Base-by-base conservation (phyloP, 2,113 vertebrate species). In the Macrotus californicus region DNA sequence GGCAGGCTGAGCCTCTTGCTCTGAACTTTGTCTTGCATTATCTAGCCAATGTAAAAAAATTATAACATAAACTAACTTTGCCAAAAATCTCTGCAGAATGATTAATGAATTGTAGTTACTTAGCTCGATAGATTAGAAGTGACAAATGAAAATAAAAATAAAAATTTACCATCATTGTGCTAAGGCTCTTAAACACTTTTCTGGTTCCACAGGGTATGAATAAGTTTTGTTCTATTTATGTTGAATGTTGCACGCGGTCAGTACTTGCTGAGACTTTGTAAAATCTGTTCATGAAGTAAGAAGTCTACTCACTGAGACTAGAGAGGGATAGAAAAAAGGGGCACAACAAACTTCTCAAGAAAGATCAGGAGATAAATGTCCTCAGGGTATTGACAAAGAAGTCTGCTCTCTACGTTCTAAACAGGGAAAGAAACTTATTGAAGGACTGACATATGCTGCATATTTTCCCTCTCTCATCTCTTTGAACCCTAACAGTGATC, bases 11-110 rank as follows among this genome's bases (percentile, higher is more conserved):
- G 3, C 0, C 1, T 14, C 26, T 46, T 67, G n/a, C 13, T 61
- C 34, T 54, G 52, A 94, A 76, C 2, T 46, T 87, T 46, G 46
- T 59, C 24, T 81, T 66, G 14, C 9, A 92, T 75, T 90, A 77
- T 83, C 54, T 76, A 93, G 75, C 14, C 43, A 70, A 94, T 24
- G 16, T 26, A 88, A 61, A 77, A 88, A 73, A 75, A 76, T 66
- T 48, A 66, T 34, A 73, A 50, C 15, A 81, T 31, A 46, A 24
- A 77, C 31, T 59, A 59, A 46, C 18, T 54, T 76, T 69, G 43
- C 41, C 24, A 69, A 73, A 34, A n/a, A 6, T 43, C 12, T 82
- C 18, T 77, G 12, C 22, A 52, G 18, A 83, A 70, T 56, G 18
- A 64, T 41, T 77, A 29, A 21, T 66, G 73, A 92, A 92, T 77